Percentiles rank a stretch among this genome's conserved stretches.
phyloP scores from a whole-genome alignment of 2,113 vertebrate genomes.

The Rousettus leschenaultii region DNA sequence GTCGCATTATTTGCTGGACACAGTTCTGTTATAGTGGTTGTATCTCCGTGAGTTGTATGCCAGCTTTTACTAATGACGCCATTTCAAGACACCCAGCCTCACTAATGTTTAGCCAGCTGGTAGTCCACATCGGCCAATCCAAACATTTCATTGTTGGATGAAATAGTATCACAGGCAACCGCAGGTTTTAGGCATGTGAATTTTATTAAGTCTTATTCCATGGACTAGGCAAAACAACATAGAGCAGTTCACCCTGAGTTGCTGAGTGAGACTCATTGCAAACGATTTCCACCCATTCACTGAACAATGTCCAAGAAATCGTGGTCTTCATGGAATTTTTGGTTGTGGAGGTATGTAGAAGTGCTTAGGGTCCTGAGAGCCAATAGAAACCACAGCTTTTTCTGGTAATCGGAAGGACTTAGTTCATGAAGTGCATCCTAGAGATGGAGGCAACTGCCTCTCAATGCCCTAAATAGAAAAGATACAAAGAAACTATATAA shows the following conservation, averaged over 20 bases:
- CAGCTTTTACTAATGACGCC: not conserved
- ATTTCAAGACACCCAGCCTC: not conserved
- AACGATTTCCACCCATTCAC: slow-evolving; percentile 57
- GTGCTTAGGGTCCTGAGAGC: slow-evolving; percentile 26
- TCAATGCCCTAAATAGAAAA: not conserved
- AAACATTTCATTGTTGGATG: slow-evolving; percentile 50
- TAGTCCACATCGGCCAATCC: not conserved
- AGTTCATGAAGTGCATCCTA: not conserved
- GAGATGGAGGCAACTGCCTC: not conserved
- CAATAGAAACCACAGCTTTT: not conserved
- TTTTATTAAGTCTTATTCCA: slow-evolving; percentile 49
- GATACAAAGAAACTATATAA: not conserved
- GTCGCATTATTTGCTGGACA: slow-evolving; percentile 13
- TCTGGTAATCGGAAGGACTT: not conserved
- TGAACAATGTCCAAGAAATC: slow-evolving; percentile 24
- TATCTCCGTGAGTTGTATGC: slow-evolving; percentile 4
- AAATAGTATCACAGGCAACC: slow-evolving; percentile 36
- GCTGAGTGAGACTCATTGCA: slow-evolving; percentile 55
- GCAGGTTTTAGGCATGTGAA: slow-evolving; percentile 48
- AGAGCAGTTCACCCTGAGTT: slow-evolving; percentile 8
- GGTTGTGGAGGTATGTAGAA: not conserved
- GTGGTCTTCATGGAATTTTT: slow-evolving; percentile 34
- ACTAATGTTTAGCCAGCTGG: slow-evolving; percentile 59
- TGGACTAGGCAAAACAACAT: slow-evolving; percentile 47
- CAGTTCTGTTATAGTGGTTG: not conserved